Evolutionary conservation across 2,113 vertebrate species (phyloP), one percentile per base, ranked within the genome.

Genomic region (Cinclus mexicanus): DNA sequence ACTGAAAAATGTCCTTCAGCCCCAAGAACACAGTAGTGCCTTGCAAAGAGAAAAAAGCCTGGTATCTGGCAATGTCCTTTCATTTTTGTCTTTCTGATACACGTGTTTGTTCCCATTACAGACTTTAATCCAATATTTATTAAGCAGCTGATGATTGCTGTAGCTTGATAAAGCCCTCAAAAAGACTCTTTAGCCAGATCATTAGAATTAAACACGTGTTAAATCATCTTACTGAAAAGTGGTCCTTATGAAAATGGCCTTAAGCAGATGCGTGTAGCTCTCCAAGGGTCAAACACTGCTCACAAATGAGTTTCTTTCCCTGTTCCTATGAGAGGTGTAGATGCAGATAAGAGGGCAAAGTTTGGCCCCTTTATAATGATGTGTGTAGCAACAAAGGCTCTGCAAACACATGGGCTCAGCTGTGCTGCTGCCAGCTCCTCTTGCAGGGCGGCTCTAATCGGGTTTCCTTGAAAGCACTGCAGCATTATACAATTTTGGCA

Each of bases 61-160:
- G 1, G 8, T 28, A 33, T 67, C 55, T 86, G 68, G 13, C 63
- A 59, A 23, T 3, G 33, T 28, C 63, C 64, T 77, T 93, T 44
- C 71, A 23, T 50, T 96, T 90, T 55, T 80, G 70, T 79, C 85
- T 65, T 49, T 68, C 63, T 49, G 21, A 85, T 87, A 33, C 60
- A 61, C 25, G 53, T 60, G 69, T 89, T 90, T 64, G 82, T 52
- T 96, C 91, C 81, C 91, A 83, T 80, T 67, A 63, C 75, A 74
- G 71, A 90, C 68, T 95, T 94, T 80, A 96, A 97, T 95, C 91
- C 93, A 91, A 71, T 96, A 95, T 97, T 97, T 91, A 95, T 96
- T 83, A 96, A 95, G 90, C 94, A 92, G 79, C 82, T 93, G 87
- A 93, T 90, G 93, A 96, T 95, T 85, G 90, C 82, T 63, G 59